Evolutionary conservation across 2,113 vertebrate genomes (phyloP), one percentile per base, ranked within the genome.

Genomic region (Gymnorhina tibicen): DNA sequence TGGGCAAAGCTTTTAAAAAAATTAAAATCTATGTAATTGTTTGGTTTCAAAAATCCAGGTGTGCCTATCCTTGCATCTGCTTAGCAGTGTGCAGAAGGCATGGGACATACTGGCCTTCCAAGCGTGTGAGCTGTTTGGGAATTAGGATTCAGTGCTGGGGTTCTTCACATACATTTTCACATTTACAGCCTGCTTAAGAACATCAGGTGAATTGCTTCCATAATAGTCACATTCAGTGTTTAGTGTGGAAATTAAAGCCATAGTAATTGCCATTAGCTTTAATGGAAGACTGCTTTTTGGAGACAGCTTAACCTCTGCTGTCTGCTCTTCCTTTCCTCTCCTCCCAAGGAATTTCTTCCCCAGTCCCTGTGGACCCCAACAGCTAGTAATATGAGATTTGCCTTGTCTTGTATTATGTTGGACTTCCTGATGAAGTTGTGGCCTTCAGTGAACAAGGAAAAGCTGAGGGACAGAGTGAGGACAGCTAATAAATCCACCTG

Each of bases 311-410:
- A 42, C 23, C 23, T 69, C 0, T 74, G 26, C 41, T 69, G 20
- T 69, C 79, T 74, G 14, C 3, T 78, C 17, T n/a, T 73, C 49
- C 20, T 92, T 78, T 85, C 46, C 4, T 69, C 20, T 77, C 18
- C 12, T 81, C 68, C 28, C 19, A 63, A 53, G 35, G 39, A 90
- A n/a, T 63, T 53, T 68, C 17, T 70, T 52, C 16, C 11, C 16
- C 21, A 10, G 1, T 9, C 9, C 16, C n/a, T 8, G 20, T 5
- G 3, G 69, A 41, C 23, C 21, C 10, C 10, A 37, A 5, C 10
- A 56, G 23, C 10, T 69, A 39, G n/a, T 78, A 78, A 39, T 39
- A 66, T 78, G 50, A 82, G 13, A 52, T 79, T 78, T 78, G 16
- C 41, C 50, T 66, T 78, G 21, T 46, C 9, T 60, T 55, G 22